A percentile compares a stretch with the other conserved stretches of the same genome.
Evolutionary conservation across 1,140 invertebrate genomes (phyloP).

Genomic region (Chironomus tepperi): DNA sequence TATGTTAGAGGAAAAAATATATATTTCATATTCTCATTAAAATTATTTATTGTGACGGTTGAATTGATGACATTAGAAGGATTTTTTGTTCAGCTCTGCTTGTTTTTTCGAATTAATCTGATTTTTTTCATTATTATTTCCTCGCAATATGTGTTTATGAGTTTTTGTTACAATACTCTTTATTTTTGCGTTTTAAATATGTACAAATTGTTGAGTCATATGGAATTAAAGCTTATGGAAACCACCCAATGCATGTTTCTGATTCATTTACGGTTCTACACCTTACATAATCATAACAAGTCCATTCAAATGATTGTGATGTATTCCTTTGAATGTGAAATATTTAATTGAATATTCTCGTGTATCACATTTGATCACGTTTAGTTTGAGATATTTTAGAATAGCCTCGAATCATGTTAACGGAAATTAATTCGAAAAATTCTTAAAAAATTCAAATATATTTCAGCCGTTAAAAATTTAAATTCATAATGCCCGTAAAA

Average conservation of each 20-base stretch:
- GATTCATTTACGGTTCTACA: neutral
- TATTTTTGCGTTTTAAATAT: neutral
- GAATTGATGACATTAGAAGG: slow-evolving; percentile 7
- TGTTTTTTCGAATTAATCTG: neutral
- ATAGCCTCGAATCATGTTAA: too few relatives aligned
- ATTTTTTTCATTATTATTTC: neutral
- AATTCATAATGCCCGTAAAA: too few relatives aligned
- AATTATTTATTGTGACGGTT: slow-evolving; percentile 2
- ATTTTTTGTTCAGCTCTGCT: neutral
- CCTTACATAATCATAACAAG: neutral
- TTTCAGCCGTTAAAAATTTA: too few relatives aligned
- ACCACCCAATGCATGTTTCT: neutral
- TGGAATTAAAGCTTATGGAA: neutral
- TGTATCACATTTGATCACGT: too few relatives aligned
- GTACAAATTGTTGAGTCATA: slow-evolving; percentile 1
- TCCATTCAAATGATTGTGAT: neutral
- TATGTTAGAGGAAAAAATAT: neutral
- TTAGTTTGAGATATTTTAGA: too few relatives aligned
- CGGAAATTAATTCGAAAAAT: too few relatives aligned
- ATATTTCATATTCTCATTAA: neutral
- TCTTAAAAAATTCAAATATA: too few relatives aligned
- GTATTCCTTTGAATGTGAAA: too few relatives aligned
- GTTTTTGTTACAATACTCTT: neutral
- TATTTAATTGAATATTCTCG: too few relatives aligned
- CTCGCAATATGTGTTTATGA: neutral